Base-by-base conservation (phyloP, 2,888 invertebrate genomes). In the Entomobrya proxima region DNA sequence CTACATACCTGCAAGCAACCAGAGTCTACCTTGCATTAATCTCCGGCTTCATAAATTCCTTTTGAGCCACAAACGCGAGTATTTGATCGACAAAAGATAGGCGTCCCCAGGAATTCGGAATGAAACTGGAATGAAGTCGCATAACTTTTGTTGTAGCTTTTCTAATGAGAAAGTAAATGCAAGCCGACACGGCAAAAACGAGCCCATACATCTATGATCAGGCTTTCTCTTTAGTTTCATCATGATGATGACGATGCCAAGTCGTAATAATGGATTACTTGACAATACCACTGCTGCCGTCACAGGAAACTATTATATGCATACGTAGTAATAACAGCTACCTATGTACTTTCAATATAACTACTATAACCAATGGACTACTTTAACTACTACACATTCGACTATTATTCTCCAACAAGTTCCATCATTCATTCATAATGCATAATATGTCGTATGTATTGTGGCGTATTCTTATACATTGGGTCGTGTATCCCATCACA, bases 181-280 rank as follows among this genome's bases (percentile, higher is more conserved):
- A 24, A 58, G 27, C 18, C 9, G 58, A 58, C 58, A 58, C 58
- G 24, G 30, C 58, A 30, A 27, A 27, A 15, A 58, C 50, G 6
- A 55, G 13, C 7, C 58, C 58, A 30, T 15, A n/a, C n/a, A 15
- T 40, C 9, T 40, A 40, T 40, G 15, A 11, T 7, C 18, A 35
- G 21, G 15, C 27, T 30, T 2, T 37, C 37, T 67, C 6, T 15
- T 27, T 1, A 4, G 1, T 2, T 13, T 32, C 1, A 4, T 58
- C 2, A 15, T 37, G 67, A 35, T 37, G 67, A 67, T 67, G 35
- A 67, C 37, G 67, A 67, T 37, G 67, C n/a, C n/a, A 37, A 35
- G 37, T 37, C 37, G 37, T 67, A 67, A 67, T 67, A 67, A 67
- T 67, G 37, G 67, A 67, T 67, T 67, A 67, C 37, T 67, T 67